Evolutionary conservation across 1,140 invertebrate genomes (phyloP).

Genomic region (Atta colombica): DNA sequence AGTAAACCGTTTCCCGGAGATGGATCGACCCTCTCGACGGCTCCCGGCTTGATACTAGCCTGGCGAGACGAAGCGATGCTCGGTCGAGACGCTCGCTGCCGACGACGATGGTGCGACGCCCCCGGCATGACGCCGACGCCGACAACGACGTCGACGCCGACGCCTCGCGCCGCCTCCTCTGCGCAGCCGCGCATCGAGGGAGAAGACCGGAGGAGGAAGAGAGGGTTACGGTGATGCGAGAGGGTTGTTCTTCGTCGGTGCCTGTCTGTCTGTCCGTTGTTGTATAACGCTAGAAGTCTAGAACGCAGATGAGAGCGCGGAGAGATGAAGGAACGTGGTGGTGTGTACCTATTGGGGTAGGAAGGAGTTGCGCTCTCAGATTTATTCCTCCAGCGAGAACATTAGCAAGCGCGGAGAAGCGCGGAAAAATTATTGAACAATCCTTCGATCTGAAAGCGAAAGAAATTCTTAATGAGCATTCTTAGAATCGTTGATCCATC

Average conservation of each 20-base stretch:
- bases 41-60: constrained; percentile 79
- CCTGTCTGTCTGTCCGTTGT: constrained; percentile 43
- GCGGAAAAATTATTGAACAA: constrained; percentile 65
- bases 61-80: constrained; percentile 73
- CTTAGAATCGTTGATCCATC: background rate
- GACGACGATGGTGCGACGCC: constrained; percentile 77
- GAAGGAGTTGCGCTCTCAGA: constrained; percentile 48
- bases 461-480: background rate
- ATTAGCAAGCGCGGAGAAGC: constrained; percentile 19
- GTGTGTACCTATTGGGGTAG: background rate
- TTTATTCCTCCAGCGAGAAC: constrained; percentile 29
- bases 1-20: constrained; percentile 60
- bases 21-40: constrained; percentile 76
- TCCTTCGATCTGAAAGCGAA: constrained; percentile 39
- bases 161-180: constrained; percentile 71
- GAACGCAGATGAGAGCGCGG: background rate
- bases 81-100: constrained; percentile 74
- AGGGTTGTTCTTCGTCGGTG: constrained; percentile 55
- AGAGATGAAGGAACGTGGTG: background rate
- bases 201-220: constrained; percentile 15
- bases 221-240: constrained; percentile 10
- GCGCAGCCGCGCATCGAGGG: constrained; percentile 64
- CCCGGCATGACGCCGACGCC: constrained; percentile 74
- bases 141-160: constrained; percentile 73
- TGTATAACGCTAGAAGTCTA: background rate